Evolutionary conservation across 1,140 invertebrate genomes (phyloP).

Genomic region (Rhynchophorus ferrugineus): DNA sequence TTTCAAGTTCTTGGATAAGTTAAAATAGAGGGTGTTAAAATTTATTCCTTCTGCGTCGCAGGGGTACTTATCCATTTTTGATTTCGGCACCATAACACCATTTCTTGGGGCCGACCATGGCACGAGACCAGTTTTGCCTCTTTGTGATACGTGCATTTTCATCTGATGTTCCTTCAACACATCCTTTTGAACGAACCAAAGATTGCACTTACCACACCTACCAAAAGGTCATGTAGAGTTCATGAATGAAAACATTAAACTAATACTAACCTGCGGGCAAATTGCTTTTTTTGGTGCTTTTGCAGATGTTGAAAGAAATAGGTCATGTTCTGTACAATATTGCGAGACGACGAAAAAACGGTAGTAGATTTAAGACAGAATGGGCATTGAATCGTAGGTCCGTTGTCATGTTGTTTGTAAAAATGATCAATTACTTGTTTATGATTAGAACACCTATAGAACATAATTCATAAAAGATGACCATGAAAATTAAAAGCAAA

Average conservation of each 20-base stretch:
- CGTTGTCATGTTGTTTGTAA: slow-evolving; percentile 54
- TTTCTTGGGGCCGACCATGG: slow-evolving; percentile 39
- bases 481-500: background rate
- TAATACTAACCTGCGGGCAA: slow-evolving; percentile 45
- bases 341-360: slow-evolving; percentile 38
- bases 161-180: slow-evolving; percentile 34
- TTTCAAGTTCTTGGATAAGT: slow-evolving; percentile 45
- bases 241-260: background rate
- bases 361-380: slow-evolving; percentile 59
- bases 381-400: slow-evolving; percentile 60
- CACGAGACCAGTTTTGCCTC: slow-evolving; percentile 38
- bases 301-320: slow-evolving; percentile 47
- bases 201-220: slow-evolving; percentile 54
- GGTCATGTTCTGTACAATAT: slow-evolving; percentile 45
- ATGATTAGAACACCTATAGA: slow-evolving; percentile 56
- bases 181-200: slow-evolving; percentile 62
- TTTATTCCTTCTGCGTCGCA: slow-evolving; percentile 31
- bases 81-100: slow-evolving; percentile 42
- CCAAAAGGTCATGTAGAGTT: background rate
- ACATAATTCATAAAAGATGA: too few relatives aligned
- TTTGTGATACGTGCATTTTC: slow-evolving; percentile 33
- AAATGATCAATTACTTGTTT: slow-evolving; percentile 66
- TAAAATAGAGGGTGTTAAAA: slow-evolving; percentile 27
- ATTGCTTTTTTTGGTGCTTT: slow-evolving; percentile 49
- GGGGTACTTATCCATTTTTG: slow-evolving; percentile 43